These are phyloP conservation scores for Forbesichthys papilliferus DNA, from an alignment of 2,113 vertebrate genomes.

Conservation along the genomic window DNA sequence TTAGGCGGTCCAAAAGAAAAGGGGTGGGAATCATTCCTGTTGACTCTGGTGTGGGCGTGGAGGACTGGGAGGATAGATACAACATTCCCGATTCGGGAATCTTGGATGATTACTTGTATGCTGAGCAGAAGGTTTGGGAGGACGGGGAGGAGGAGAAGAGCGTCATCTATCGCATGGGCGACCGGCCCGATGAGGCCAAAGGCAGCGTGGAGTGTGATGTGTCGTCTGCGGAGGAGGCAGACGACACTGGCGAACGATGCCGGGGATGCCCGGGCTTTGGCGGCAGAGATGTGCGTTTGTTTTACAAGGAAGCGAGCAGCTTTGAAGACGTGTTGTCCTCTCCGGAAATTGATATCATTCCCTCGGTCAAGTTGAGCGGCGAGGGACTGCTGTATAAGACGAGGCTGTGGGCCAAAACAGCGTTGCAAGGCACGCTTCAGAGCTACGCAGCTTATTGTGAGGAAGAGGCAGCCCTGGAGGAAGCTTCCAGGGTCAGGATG, in stretches of 20 bases:
- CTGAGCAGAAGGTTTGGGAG: constrained; percentile 81
- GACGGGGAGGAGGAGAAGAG: constrained; percentile 75
- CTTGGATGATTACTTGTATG: constrained; percentile 85
- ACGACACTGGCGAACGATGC: constrained; percentile 53
- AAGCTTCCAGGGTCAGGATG: constrained; percentile 46
- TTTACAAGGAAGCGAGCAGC: constrained; percentile 69
- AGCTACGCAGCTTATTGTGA: constrained; percentile 73
- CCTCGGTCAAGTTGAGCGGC: constrained; percentile 64
- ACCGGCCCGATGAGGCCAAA: constrained; percentile 61
- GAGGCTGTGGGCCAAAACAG: constrained; percentile 75
- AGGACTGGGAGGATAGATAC: constrained; percentile 83
- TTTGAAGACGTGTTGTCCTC: constrained; percentile 73
- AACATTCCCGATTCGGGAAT: constrained; percentile 78
- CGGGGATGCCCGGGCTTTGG: constrained; percentile 61
- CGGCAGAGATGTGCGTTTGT: constrained; percentile 61
- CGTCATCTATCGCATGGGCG: constrained; percentile 70
- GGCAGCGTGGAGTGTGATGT: constrained; percentile 68
- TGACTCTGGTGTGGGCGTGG: constrained; percentile 83
- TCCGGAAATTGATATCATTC: constrained; percentile 75
- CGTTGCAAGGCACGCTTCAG: constrained; percentile 64
- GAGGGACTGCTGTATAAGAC: constrained; percentile 86
- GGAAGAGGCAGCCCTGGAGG: constrained; percentile 56
- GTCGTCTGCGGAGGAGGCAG: constrained; percentile 66
- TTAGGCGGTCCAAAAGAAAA: constrained; percentile 74
- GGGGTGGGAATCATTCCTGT: constrained; percentile 84